Percentiles rank a stretch among this genome's conserved stretches.
Evolutionary conservation across 2,888 invertebrate species (phyloP).

Genomic region (Melitaea athalia): DNA sequence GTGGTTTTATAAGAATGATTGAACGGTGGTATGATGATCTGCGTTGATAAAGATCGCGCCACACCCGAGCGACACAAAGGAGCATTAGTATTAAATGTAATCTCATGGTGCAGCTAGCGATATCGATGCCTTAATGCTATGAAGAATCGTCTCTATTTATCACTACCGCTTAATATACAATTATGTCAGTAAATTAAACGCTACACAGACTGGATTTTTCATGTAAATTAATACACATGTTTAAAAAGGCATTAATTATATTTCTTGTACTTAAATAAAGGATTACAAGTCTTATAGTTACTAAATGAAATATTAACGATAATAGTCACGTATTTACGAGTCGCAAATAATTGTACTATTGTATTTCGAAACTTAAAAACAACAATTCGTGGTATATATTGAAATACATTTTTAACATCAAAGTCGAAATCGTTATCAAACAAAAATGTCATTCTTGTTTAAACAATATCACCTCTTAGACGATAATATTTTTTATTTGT

Average conservation of each 20-base stretch:
- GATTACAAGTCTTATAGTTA: no score
- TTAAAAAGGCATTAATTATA: no score
- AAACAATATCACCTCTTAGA: background rate
- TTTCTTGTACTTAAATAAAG: no score
- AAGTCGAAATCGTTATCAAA: background rate
- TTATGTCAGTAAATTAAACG: conserved; percentile 15
- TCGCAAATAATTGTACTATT: no score
- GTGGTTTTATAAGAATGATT: conserved; percentile 44
- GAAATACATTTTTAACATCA: background rate
- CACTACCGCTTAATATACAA: conserved; percentile 24
- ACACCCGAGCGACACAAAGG: conserved; percentile 53
- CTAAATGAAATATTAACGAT: no score
- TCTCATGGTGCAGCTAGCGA: conserved; percentile 40
- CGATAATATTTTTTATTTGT: background rate
- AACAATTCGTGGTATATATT: no score
- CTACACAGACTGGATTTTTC: conserved; percentile 8
- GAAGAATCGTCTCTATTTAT: conserved; percentile 40
- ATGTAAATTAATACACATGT: conserved; percentile 2
- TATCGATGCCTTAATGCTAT: conserved; percentile 44
- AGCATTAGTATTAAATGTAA: conserved; percentile 58
- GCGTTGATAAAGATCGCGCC: conserved; percentile 53
- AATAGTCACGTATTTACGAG: no score
- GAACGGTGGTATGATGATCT: conserved; percentile 47
- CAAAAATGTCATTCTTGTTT: background rate
- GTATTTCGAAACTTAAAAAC: no score